Base-by-base conservation (phyloP, 1,140 invertebrate genomes). In the Drosophila tsacasi region DNA sequence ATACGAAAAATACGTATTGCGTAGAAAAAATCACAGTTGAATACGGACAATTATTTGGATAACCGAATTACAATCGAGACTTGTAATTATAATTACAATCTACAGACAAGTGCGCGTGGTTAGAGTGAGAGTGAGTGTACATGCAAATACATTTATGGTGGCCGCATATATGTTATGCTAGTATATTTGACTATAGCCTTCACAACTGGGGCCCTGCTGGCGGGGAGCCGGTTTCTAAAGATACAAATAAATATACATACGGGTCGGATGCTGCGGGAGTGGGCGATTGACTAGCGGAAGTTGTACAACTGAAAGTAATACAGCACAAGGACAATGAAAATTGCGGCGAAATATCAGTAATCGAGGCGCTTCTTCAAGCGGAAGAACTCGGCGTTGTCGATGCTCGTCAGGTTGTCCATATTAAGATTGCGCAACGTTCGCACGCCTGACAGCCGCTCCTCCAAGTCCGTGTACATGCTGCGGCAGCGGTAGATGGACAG, bases 371-470 rank as follows among this genome's bases (percentile, higher is more conserved):
- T 92, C 42, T 92, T 92, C 13, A 92, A 40, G 0, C 91, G 83
- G 54, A 92, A 92, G 39, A 92, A 79, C 15, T 91, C 91, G 50
- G 77, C 89, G 60, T 92, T 91, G 46, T 92, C 91, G 46, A 92
- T 91, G 64, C 64, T 92, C 6, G 84, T 79, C 23, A 81, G 60
- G 49, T 92, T 91, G 44, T 92, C 91, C 89, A 91, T 89, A 27
- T 92, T 82, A 8, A 92, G 35, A 44, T 91, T 81, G 9, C 91
- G 94, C 21, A 95, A 72, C 0, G 94, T 94, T 0, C 93, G 92
- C 21, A 95, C 69, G n/a, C 78, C 73, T 7, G 93, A 92, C 35
- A 95, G 90, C 0, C 93, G 76, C 68, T 94, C 94, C 21, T 94
- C 94, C 7, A 94, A 76, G 49, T 95, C 94, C 5, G 93, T 91